Evolutionary conservation across 2,113 vertebrate genomes (phyloP).

Genomic region (Sphaerodactylus townsendi): DNA sequence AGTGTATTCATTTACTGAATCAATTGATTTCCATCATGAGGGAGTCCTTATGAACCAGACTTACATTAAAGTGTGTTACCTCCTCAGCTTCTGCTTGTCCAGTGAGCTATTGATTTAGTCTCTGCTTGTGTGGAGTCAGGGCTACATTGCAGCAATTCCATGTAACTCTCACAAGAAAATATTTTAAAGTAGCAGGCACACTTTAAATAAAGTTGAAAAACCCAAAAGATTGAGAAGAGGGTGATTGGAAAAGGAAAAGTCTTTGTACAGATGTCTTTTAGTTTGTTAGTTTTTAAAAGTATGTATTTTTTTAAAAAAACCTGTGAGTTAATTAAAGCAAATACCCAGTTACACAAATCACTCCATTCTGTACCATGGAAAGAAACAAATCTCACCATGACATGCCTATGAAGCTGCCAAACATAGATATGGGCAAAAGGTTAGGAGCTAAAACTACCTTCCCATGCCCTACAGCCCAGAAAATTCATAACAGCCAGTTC

Average conservation of each 20-base stretch:
- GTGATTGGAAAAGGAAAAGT: neutral
- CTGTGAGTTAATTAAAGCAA: too few relatives aligned
- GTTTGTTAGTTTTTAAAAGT: neutral
- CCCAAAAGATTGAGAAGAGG: conserved; percentile 11
- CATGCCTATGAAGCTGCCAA: too few relatives aligned
- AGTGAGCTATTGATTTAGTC: neutral
- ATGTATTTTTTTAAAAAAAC: too few relatives aligned
- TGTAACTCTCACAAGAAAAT: neutral
- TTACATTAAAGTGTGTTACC: conserved; percentile 9
- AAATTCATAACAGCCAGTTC: too few relatives aligned
- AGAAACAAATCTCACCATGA: too few relatives aligned
- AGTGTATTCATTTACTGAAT: conserved; percentile 17
- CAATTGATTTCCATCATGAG: conserved; percentile 20
- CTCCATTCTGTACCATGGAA: too few relatives aligned
- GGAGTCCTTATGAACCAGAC: conserved; percentile 19
- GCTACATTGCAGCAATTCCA: neutral
- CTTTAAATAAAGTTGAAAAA: neutral
- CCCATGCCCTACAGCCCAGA: too few relatives aligned
- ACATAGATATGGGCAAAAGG: too few relatives aligned
- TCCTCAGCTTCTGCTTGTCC: neutral
- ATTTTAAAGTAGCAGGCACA: neutral
- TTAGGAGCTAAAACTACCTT: too few relatives aligned
- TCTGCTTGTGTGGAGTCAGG: neutral
- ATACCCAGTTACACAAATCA: too few relatives aligned
- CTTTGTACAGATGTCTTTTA: neutral